Evolutionary conservation across 2,113 vertebrate genomes (phyloP), one percentile per base, ranked within the genome.

Genomic region (Turnix velox): DNA sequence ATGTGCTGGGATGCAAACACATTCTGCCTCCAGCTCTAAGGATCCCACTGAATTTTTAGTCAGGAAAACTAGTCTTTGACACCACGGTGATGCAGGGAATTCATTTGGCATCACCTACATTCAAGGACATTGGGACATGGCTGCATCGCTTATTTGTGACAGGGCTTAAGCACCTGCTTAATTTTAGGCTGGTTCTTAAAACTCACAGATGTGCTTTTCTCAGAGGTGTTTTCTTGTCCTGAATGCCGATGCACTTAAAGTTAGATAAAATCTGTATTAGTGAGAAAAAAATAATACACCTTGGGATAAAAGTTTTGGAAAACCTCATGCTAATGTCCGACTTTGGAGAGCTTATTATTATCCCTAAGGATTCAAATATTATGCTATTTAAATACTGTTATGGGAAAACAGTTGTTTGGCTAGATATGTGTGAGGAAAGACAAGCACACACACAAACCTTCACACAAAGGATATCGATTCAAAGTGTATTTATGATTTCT

Each of bases 401-500:
- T 49, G 83, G 49, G 75, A 97, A 97, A 96, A 91, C 89, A 92
- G 91, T 95, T 97, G 94, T 94, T 97, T 92, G 93, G 96, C 88
- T 95, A 82, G 78, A 57, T 80, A 68, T 61, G 62, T 67, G 45
- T 39, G 79, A 71, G 28, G 73, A 68, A 67, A 95, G 84, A 87
- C 67, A 57, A 52, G 71, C 24, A 73, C 58, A 12, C 49, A 85
- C 72, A 84, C 19, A 49, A n/a, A 42, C 35, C 30, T 66, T 94
- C 76, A 77, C 39, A 93, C 89, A 76, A 68, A 15, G 68, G 72
- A 66, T 97, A 98, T 97, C 95, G 97, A 98, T 98, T 95, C 22
- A 87, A 94, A 93, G 88, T 73, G 58, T 97, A 96, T 97, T 98
- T 98, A 97, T 97, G 96, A 98, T 97, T 97, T 86, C 69, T 92